Conservation (phyloP, 2,113 vertebrate genomes). For the Gambusia holbrooki region DNA sequence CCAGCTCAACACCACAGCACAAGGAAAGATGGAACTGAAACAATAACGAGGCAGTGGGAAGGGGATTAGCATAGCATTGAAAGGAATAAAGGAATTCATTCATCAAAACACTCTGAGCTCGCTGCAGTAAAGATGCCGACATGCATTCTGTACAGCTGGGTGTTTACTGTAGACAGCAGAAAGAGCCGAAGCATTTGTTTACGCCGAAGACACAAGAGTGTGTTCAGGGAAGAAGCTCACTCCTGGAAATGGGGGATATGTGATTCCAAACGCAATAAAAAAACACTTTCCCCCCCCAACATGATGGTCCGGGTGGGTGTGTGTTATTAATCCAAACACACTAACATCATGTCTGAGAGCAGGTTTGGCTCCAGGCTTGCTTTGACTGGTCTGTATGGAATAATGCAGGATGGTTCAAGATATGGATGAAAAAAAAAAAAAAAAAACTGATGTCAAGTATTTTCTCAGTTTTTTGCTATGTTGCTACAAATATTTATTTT, state of each 20-base stretch:
- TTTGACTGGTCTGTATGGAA: neutral
- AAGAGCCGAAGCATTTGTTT: neutral
- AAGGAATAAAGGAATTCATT: slow-evolving; percentile 35
- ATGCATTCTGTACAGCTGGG: slow-evolving; percentile 7
- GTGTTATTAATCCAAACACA: no score
- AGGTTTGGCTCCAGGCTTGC: neutral
- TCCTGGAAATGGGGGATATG: slow-evolving; percentile 9
- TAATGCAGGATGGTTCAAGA: neutral
- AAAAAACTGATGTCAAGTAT: neutral
- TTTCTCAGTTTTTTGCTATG: neutral
- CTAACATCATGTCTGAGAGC: no score
- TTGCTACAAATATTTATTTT: no score
- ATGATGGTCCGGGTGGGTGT: no score
- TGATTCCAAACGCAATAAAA: no score
- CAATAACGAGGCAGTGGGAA: slow-evolving; percentile 35
- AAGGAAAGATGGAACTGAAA: slow-evolving; percentile 1
- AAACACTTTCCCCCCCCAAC: no score
- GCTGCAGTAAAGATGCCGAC: slow-evolving; percentile 32
- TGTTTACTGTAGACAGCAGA: slow-evolving; percentile 2
- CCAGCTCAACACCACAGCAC: slow-evolving; percentile 43
- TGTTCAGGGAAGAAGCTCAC: neutral
- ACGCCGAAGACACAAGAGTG: neutral
- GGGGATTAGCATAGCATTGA: slow-evolving; percentile 64
- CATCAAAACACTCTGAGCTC: slow-evolving; percentile 45
- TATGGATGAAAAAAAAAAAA: neutral